Evolutionary conservation across 2,888 invertebrate genomes (phyloP).

Genomic region (Amorpha juglandis): DNA sequence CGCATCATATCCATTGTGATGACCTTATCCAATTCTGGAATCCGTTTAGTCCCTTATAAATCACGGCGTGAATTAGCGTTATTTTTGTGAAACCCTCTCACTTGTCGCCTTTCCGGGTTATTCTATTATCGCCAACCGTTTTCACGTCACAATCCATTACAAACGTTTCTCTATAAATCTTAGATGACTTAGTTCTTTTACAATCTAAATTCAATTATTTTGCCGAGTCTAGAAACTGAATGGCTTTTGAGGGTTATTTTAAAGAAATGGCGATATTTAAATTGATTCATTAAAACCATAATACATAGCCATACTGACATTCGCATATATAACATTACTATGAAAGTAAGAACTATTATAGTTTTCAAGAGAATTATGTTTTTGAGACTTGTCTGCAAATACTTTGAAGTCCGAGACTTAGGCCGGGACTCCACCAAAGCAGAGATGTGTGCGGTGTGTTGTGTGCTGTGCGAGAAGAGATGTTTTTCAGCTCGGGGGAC

Average conservation of each 20-base stretch:
- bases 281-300: too few relatives aligned
- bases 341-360: too few relatives aligned
- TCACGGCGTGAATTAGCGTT: slow-evolving; percentile 68
- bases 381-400: too few relatives aligned
- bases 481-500: too few relatives aligned
- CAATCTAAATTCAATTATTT: not conserved
- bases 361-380: too few relatives aligned
- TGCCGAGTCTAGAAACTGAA: not conserved
- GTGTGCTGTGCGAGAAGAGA: too few relatives aligned
- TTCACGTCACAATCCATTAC: slow-evolving; percentile 11
- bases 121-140: slow-evolving; percentile 47
- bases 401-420: too few relatives aligned
- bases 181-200: not conserved
- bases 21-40: slow-evolving; percentile 41
- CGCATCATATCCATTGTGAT: slow-evolving; percentile 7
- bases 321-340: too few relatives aligned
- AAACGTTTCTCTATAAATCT: slow-evolving; percentile 18
- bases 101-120: slow-evolving; percentile 40
- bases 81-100: slow-evolving; percentile 58
- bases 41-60: slow-evolving; percentile 65
- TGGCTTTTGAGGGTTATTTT: not conserved
- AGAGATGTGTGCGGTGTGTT: too few relatives aligned
- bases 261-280: not conserved
- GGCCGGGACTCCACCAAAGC: too few relatives aligned
- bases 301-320: too few relatives aligned